Percentiles rank a stretch among this genome's conserved stretches.
These are phyloP conservation scores for Craniophora ligustri DNA, from an alignment of 2,888 invertebrate species.

Conservation along the genomic window DNA sequence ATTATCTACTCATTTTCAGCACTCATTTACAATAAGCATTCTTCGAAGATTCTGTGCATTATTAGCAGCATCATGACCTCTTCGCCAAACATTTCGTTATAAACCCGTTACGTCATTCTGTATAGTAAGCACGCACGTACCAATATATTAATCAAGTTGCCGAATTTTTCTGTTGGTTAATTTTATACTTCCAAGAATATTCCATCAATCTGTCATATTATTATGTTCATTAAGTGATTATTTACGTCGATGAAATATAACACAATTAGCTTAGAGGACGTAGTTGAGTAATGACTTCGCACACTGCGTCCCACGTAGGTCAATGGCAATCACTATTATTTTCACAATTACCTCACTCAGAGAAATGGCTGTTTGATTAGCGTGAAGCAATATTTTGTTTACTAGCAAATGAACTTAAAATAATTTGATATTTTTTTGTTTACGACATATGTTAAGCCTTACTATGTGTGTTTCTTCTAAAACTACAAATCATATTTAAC, in stretches of 20 bases:
- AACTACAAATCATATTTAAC: constrained; percentile 32
- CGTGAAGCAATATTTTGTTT: constrained; percentile 61
- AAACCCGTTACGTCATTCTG: no score
- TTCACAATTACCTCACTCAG: constrained; percentile 61
- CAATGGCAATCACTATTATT: constrained; percentile 62
- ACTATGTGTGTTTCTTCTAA: constrained; percentile 21
- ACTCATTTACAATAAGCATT: no score
- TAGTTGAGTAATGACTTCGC: constrained; percentile 63
- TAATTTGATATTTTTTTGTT: constrained; percentile 45
- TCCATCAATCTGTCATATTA: constrained; percentile 20
- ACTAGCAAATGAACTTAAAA: constrained; percentile 42
- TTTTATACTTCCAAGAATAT: no score
- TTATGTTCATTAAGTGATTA: constrained; percentile 29
- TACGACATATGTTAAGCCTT: constrained; percentile 20
- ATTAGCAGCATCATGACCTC: no score
- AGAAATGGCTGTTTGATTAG: constrained; percentile 66
- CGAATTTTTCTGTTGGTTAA: no score
- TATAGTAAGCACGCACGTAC: no score
- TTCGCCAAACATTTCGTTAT: no score
- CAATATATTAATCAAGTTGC: no score
- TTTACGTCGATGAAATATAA: constrained; percentile 58
- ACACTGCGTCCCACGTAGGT: constrained; percentile 50
- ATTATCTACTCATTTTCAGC: constrained; percentile 32
- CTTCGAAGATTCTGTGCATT: no score
- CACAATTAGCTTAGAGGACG: constrained; percentile 64